Evolutionary conservation across 2,797 vertebrate genomes (phyloP).

Genomic region (Parauchenoglanis ngamensis): DNA sequence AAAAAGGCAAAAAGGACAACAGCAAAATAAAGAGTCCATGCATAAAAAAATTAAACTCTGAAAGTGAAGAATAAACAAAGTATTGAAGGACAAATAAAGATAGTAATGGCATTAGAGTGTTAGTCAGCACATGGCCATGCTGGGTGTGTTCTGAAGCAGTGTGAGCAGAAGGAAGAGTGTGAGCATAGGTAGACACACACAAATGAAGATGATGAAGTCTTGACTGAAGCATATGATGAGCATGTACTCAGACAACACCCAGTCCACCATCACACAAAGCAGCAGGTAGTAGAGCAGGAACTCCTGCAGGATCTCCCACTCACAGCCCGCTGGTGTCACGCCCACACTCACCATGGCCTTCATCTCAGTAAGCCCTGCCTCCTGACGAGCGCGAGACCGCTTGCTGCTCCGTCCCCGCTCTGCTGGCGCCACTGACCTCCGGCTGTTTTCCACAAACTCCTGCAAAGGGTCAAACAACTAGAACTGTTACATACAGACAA

Average conservation of each 20-base stretch:
- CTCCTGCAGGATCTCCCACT: conserved; percentile 85
- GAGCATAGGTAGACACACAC: conserved; percentile 91
- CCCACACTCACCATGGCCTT: conserved; percentile 98
- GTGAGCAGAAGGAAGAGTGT: conserved; percentile 89
- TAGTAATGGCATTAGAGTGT: conserved; percentile 15
- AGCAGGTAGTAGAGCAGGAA: conserved; percentile 93
- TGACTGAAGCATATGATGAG: conserved; percentile 87
- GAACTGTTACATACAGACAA: background rate
- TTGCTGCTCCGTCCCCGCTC: conserved; percentile 82
- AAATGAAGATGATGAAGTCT: conserved; percentile 92
- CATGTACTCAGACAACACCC: conserved; percentile 83
- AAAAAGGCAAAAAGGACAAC: conserved; percentile 37
- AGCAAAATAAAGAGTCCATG: conserved; percentile 33
- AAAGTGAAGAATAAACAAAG: conserved; percentile 37
- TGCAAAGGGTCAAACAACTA: conserved; percentile 65
- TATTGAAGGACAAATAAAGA: conserved; percentile 17
- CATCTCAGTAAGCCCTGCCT: conserved; percentile 85
- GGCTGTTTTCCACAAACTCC: conserved; percentile 97
- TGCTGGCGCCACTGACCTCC: conserved; percentile 84
- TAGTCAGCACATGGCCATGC: conserved; percentile 52
- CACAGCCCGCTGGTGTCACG: conserved; percentile 58
- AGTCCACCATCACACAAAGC: conserved; percentile 91
- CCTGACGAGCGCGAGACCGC: conserved; percentile 81
- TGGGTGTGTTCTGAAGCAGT: conserved; percentile 73
- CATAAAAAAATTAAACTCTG: conserved; percentile 46